phyloP scores from a whole-genome alignment of 2,797 vertebrate genomes.

The Cheracebus regulus region DNA sequence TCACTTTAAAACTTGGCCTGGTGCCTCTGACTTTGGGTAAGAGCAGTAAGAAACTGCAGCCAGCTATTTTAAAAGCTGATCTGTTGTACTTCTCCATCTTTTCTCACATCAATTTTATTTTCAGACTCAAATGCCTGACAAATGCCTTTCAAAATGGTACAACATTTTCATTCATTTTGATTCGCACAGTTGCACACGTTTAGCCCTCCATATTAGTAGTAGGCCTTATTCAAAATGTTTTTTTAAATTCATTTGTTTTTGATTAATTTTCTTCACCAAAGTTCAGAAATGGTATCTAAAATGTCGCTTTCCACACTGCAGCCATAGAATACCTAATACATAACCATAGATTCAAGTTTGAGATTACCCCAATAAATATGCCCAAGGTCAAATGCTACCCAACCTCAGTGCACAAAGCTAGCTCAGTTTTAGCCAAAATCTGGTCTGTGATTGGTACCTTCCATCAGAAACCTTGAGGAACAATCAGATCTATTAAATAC shows the following conservation, averaged over 20 bases:
- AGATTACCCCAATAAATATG: neutral
- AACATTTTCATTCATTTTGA: neutral
- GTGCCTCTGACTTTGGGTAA: neutral
- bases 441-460: neutral
- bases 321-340: neutral
- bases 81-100: neutral
- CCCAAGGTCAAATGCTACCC: neutral
- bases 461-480: neutral
- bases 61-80: neutral
- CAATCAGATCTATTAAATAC: neutral
- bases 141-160: neutral
- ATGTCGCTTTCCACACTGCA: neutral
- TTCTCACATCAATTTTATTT: neutral
- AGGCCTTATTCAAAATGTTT: neutral
- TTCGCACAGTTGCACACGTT: neutral
- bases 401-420: neutral
- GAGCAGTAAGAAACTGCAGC: neutral
- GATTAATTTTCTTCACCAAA: neutral
- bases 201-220: neutral
- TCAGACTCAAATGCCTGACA: neutral
- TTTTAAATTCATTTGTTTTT: neutral
- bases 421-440: neutral
- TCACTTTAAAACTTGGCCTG: neutral
- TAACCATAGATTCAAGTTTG: neutral
- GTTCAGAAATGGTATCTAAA: neutral